Base-by-base conservation (phyloP, 2,888 invertebrate genomes). In the Congeria kusceri region DNA sequence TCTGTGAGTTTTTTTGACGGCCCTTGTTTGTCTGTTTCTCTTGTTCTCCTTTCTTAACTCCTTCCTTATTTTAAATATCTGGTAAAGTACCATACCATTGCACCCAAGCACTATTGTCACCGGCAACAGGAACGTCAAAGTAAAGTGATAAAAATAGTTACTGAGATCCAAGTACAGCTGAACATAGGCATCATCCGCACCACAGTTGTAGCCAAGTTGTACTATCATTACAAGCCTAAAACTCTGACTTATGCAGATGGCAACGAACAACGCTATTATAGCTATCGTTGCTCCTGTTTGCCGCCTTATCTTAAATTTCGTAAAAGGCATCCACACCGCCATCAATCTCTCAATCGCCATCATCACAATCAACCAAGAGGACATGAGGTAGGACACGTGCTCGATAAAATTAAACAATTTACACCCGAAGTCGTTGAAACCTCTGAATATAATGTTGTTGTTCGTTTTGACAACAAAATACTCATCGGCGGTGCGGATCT, bases 321-420 rank as follows among this genome's bases (percentile, higher is more conserved):
- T 87, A 79, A 92, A 91, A 1, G 92, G 92, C 57, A 88, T 84
- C 74, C 88, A 89, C 23, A 92, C 90, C 25, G 91, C 91, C 32
- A 91, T 80, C 32, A 91, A 80, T 3, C 92, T 73, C 64, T 92
- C 92, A 27, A 88, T 29, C 3, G 92, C 90, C 89, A 92, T 89
- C 53, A 89, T 87, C n/a, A 92, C 91, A 13, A 91, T 88, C 23
- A 92, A 77, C 92, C 92, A 92, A 0, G 89, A 88, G 3, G 91
- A 91, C 90, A 92, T 91, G 9, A 92, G 82, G 67, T 90, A 91
- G 67, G 88, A 89, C n/a, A 91, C 86, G 63, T 88, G 85, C 59
- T 91, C 90, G 0, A 86, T 56, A 64, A 91, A 92, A 62, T 87
- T 84, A 74, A 89, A 90, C 1, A 89, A 68, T 69, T 91, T 91